Evolutionary conservation across 2,888 invertebrate genomes (phyloP).

Genomic region (Thera obeliscata): DNA sequence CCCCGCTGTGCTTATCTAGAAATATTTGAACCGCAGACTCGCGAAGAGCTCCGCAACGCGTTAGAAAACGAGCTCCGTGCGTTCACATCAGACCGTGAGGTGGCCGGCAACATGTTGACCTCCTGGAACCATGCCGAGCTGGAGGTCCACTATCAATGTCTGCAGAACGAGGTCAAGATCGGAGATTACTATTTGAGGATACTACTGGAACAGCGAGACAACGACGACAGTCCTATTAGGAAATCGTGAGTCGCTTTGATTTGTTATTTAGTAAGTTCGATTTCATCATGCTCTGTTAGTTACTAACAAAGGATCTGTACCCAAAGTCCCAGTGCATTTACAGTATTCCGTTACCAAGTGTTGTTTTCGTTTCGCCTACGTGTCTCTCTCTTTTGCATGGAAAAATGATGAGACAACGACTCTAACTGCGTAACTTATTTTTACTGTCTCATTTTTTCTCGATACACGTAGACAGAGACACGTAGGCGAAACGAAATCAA

Average conservation of each 20-base stretch:
- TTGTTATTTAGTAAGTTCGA: background rate
- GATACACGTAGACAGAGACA: too few relatives aligned
- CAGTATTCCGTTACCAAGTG: too few relatives aligned
- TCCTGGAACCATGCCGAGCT: slow-evolving; percentile 99
- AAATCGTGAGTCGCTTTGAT: slow-evolving; percentile 89
- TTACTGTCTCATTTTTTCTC: too few relatives aligned
- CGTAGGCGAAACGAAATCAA: too few relatives aligned
- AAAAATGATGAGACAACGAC: too few relatives aligned
- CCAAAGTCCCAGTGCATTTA: too few relatives aligned
- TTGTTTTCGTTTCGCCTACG: too few relatives aligned
- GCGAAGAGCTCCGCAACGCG: slow-evolving; percentile 95
- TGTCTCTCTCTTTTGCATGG: too few relatives aligned
- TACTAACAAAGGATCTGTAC: too few relatives aligned
- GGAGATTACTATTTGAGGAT: slow-evolving; percentile 99
- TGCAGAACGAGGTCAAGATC: slow-evolving; percentile 98
- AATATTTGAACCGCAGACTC: background rate
- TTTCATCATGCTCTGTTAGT: too few relatives aligned
- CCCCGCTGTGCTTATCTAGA: too few relatives aligned
- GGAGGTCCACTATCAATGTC: slow-evolving; percentile 96
- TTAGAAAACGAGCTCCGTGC: slow-evolving; percentile 96
- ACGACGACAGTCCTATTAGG: slow-evolving; percentile 93
- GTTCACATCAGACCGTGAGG: slow-evolving; percentile 95
- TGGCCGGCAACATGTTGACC: slow-evolving; percentile 91
- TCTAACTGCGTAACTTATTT: too few relatives aligned
- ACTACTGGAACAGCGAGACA: slow-evolving; percentile 95